Base-by-base conservation (phyloP, 2,888 invertebrate genomes). In the Atrina japonica region DNA sequence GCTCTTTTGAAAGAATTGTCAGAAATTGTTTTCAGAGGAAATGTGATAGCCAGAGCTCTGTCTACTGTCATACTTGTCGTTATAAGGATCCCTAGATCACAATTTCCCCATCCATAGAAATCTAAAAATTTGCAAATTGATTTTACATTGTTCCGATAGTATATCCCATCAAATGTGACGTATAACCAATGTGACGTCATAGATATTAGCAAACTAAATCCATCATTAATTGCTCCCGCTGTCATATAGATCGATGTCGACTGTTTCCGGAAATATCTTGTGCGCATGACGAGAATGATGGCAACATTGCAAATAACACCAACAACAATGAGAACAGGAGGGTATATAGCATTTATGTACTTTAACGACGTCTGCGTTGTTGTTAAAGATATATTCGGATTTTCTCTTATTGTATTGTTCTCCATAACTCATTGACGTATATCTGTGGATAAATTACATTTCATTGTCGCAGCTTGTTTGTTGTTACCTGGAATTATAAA, bases 121-220 rank as follows among this genome's bases (percentile, higher is more conserved):
- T 83, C 83, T 43, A 86, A 78, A 59, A 86, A 83, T 63, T 83
- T 83, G 64, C 85, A 86, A 78, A 84, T 78, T n/a, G 76, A 43
- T 53, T 82, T 77, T 0, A 80, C 74, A 11, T 70, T 70, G 0
- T 72, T 72, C 27, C 81, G 64, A 1, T 72, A 59, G 50, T 78
- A 81, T 2, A 71, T 67, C 1, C 67, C 66, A 3, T 84, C 83
- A 66, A 80, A 83, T 50, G 81, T 83, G 3, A 84, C 80, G 45
- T 81, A 81, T 27, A 86, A 18, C 85, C 85, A 86, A 55, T 86
- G 85, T 9, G 83, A 68, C 30, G 79, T 67, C 27, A 86, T 73
- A 0, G 83, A 76, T 50, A 84, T 76, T 1, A 77, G 41, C 7
- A 84, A 66, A 23, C 81, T 80, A 11, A 77, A 49, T 0, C 74